Conservation (phyloP, 2,888 invertebrate species). For the Drosophila austrosaltans region DNA sequence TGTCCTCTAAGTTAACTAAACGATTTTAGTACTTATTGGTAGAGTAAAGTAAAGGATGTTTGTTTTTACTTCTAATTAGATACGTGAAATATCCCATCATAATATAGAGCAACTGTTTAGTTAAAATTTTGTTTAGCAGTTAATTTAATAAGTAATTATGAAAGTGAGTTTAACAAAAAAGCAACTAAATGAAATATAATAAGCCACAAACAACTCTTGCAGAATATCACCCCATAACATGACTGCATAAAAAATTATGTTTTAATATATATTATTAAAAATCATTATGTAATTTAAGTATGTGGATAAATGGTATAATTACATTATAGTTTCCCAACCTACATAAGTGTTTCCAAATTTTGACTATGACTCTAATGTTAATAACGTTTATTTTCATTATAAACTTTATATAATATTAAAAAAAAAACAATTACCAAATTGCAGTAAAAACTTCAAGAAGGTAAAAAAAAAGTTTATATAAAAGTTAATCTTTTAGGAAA, state of each 20-base stretch:
- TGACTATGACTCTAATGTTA: background rate
- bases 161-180: background rate
- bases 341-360: background rate
- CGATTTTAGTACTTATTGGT: too few relatives aligned
- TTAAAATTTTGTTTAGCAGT: too few relatives aligned
- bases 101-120: too few relatives aligned
- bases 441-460: too few relatives aligned
- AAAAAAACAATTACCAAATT: background rate
- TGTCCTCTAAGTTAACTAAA: too few relatives aligned
- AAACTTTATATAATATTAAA: background rate
- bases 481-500: too few relatives aligned
- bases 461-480: background rate
- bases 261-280: background rate
- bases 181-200: background rate
- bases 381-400: background rate
- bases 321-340: background rate
- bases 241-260: background rate
- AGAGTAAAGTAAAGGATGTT: too few relatives aligned
- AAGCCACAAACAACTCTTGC: background rate
- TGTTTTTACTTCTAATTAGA: too few relatives aligned
- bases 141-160: too few relatives aligned
- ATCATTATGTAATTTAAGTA: slow-evolving; percentile 1
- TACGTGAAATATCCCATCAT: too few relatives aligned
- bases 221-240: background rate
- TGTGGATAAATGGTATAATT: background rate